Percentiles rank a stretch among this genome's conserved stretches.
phyloP scores from a whole-genome alignment of 2,888 invertebrate species.

The Fragum whitleyi region DNA sequence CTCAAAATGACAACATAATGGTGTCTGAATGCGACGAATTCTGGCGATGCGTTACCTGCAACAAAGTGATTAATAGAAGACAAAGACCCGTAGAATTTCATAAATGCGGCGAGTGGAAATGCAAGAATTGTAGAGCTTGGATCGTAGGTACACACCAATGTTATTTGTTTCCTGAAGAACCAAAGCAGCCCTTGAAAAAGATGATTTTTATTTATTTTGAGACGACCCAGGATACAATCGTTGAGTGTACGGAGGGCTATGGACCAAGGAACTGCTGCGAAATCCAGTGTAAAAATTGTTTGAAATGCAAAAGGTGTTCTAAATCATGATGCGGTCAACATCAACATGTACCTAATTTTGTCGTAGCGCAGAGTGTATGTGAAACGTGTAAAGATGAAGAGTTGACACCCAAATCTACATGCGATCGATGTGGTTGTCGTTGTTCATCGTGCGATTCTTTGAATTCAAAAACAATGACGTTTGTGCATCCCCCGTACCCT shows the following conservation, averaged over 20 bases:
- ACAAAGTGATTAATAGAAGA: slow-evolving; percentile 7
- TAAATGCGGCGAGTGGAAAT: slow-evolving; percentile 14
- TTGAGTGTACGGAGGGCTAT: slow-evolving; percentile 11
- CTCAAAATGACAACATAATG: neutral
- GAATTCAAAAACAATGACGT: slow-evolving; percentile 6
- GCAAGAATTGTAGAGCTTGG: slow-evolving; percentile 6
- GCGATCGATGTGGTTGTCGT: slow-evolving; percentile 17
- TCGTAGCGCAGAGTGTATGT: slow-evolving; percentile 44
- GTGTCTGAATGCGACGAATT: slow-evolving; percentile 6
- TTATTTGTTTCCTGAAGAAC: slow-evolving; percentile 20
- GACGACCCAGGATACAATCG: slow-evolving; percentile 12
- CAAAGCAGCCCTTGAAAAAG: neutral
- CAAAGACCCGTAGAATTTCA: neutral
- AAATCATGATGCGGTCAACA: slow-evolving; percentile 43
- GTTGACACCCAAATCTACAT: slow-evolving; percentile 23
- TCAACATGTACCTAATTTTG: slow-evolving; percentile 44
- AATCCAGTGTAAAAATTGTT: too few relatives aligned
- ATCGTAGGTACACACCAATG: slow-evolving; percentile 10
- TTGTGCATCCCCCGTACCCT: slow-evolving; percentile 27
- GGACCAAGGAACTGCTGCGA: neutral
- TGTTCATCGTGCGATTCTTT: slow-evolving; percentile 37
- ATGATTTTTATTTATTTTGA: slow-evolving; percentile 16
- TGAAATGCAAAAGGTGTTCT: slow-evolving; percentile 32
- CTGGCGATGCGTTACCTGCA: slow-evolving; percentile 22
- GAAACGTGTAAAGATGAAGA: slow-evolving; percentile 16